Conservation (phyloP, 2,113 vertebrate genomes). For the Cheirogaleus medius region DNA sequence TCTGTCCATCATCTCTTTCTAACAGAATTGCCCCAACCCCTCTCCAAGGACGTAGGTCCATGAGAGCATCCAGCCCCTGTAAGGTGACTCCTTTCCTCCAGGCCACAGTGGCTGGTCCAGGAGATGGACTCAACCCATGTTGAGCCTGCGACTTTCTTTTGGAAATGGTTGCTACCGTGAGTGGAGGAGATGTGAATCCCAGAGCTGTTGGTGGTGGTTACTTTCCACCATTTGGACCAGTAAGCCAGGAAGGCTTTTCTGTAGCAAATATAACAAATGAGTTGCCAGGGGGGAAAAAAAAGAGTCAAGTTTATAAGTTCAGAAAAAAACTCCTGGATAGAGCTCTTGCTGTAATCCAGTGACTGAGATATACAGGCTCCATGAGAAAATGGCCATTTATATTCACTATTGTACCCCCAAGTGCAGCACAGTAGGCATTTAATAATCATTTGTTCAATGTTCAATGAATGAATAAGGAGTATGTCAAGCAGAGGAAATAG, state of each 20-base stretch:
- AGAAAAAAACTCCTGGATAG: not conserved
- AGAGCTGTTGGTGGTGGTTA: not conserved
- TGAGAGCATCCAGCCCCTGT: not conserved
- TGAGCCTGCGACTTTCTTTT: not conserved
- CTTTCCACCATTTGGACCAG: not conserved
- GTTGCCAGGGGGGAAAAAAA: no score
- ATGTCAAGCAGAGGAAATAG: not conserved
- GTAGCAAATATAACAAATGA: not conserved
- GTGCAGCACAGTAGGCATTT: not conserved
- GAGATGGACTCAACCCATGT: fast-evolving
- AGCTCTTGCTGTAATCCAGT: not conserved
- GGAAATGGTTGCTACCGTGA: not conserved
- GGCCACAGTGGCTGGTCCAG: no score
- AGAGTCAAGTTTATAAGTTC: not conserved
- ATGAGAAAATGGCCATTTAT: not conserved
- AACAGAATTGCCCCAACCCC: not conserved
- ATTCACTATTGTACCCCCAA: not conserved
- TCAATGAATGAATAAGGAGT: not conserved
- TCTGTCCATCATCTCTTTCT: not conserved
- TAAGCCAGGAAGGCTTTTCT: not conserved
- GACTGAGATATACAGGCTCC: not conserved
- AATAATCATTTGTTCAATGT: not conserved
- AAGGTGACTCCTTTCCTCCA: not conserved
- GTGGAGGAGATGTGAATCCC: not conserved
- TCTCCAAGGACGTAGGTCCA: not conserved